Conservation (phyloP, 2,888 invertebrate genomes). For the Rugalucina vietnamica region DNA sequence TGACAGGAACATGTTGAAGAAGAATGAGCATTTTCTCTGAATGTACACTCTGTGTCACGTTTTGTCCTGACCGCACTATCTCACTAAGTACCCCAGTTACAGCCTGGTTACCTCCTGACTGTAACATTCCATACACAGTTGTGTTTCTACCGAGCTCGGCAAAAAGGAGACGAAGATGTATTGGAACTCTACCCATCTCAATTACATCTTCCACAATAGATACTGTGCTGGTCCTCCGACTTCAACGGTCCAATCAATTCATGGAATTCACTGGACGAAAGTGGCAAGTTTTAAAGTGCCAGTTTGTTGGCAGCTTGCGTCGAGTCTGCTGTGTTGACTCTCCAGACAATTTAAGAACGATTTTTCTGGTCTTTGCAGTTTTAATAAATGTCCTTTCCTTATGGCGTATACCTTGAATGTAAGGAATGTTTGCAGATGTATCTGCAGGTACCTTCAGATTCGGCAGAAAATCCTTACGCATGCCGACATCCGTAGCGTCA, state of each 20-base stretch:
- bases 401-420: not conserved
- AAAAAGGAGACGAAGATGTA: not conserved
- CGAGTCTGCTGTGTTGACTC: too few relatives aligned
- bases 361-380: not conserved
- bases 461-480: not conserved
- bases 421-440: not conserved
- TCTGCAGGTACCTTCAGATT: not conserved
- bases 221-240: not conserved
- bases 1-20: not conserved
- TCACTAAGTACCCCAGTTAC: not conserved
- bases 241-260: not conserved
- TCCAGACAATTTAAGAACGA: not conserved
- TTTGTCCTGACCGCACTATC: not conserved
- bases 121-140: too few relatives aligned
- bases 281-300: not conserved
- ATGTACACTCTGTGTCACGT: not conserved
- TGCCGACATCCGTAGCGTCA: conserved; percentile 4
- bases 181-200: not conserved
- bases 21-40: not conserved
- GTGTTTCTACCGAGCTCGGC: too few relatives aligned
- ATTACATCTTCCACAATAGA: not conserved
- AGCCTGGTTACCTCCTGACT: too few relatives aligned
- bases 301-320: too few relatives aligned
- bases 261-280: not conserved
- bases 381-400: not conserved